Base-by-base conservation (phyloP, 2,113 vertebrate species). In the Anhinga rufa region DNA sequence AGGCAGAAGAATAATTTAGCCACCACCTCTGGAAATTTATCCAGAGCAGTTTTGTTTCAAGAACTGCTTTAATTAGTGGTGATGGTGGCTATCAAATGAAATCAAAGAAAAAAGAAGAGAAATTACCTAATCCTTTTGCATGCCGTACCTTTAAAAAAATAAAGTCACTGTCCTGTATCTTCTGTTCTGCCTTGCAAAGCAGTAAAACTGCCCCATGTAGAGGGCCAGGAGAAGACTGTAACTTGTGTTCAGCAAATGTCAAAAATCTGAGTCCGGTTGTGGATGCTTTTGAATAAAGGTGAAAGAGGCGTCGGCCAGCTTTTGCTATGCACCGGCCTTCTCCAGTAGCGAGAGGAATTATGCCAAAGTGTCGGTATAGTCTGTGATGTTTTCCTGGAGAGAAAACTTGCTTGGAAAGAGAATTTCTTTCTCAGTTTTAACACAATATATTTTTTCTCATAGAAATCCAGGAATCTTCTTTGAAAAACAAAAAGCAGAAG, bases 361-460 rank as follows among this genome's bases (percentile, higher is more conserved):
- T 46, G 38, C 70, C 64, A 28, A 90, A 82, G n/a, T 92, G 74
- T 85, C 0, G 3, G 74, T 49, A 28, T 60, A 72, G 70, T 89
- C 89, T 91, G 36, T 83, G 86, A 86, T 93, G 70, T 89, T 94
- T 96, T 95, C 86, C 92, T 95, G 92, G 94, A 97, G 77, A 92
- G 81, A 77, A n/a, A 9, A 72, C 80, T 91, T 82, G n/a, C 54
- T 95, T 19, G 9, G 91, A 95, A 97, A 95, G 83, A 94, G n/a
- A 17, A 44, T 66, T 76, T 91, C 87, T 94, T 93, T 90, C 51
- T 90, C 75, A 80, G 46, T 95, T 96, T 80, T 97, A 85, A n/a
- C 95, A 96, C 92, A 88, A 54, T 95, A 95, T 93, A 96, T 32
- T 61, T 97, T 97, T 97, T 95, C 95, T 87, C 31, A 19, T 40